Conservation (phyloP, 2,888 invertebrate genomes). For the Drosophila greeni region DNA sequence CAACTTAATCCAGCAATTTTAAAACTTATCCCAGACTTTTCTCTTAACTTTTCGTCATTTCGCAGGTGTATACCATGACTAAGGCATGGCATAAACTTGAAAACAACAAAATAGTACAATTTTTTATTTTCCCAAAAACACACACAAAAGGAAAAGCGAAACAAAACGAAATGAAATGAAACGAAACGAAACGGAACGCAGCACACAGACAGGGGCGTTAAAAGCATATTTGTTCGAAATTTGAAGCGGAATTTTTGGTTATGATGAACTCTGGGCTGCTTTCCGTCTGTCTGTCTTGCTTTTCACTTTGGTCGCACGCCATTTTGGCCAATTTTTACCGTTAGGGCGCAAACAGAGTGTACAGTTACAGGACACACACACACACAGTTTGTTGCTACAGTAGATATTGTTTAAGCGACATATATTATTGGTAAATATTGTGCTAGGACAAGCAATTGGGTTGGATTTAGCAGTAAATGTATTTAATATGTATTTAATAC, state of each 20-base stretch:
- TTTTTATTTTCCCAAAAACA: slow-evolving; percentile 39
- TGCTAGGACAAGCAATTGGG: neutral
- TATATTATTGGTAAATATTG: slow-evolving; percentile 11
- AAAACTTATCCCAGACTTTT: too few relatives aligned
- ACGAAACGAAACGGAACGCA: slow-evolving; percentile 3
- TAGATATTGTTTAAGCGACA: neutral
- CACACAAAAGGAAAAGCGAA: slow-evolving; percentile 18
- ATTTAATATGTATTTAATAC: too few relatives aligned
- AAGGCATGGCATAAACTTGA: slow-evolving; percentile 3
- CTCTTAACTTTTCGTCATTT: neutral
- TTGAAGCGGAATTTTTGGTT: slow-evolving; percentile 50
- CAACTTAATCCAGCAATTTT: too few relatives aligned
- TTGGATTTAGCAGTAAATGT: neutral
- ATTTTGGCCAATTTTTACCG: slow-evolving; percentile 56
- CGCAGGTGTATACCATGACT: neutral
- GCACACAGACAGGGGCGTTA: slow-evolving; percentile 34
- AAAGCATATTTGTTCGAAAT: slow-evolving; percentile 56
- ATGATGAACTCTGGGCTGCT: slow-evolving; percentile 1
- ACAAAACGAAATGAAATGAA: slow-evolving; percentile 5
- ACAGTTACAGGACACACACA: slow-evolving; percentile 45
- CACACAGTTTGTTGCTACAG: slow-evolving; percentile 16
- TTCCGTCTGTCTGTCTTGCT: neutral
- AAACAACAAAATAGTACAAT: slow-evolving; percentile 33
- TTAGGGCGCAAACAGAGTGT: slow-evolving; percentile 47
- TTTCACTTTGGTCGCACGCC: slow-evolving; percentile 34